Percentiles rank a stretch among this genome's conserved stretches.
These are phyloP conservation scores for Hesperia comma DNA, from an alignment of 2,888 invertebrate genomes.

Conservation along the genomic window DNA sequence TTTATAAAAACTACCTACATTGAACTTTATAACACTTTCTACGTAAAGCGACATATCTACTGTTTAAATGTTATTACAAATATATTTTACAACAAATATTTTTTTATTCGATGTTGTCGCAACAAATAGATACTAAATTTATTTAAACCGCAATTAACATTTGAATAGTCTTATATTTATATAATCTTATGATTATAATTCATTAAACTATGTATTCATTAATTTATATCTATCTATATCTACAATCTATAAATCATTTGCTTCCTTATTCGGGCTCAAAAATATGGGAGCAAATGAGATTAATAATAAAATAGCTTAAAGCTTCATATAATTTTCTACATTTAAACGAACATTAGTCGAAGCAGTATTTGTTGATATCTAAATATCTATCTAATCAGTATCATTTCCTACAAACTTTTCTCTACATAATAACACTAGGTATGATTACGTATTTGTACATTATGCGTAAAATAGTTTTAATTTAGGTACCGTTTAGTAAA, in stretches of 20 bases:
- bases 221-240: conserved; percentile 6
- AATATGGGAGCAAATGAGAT: conserved; percentile 47
- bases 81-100: conserved; percentile 21
- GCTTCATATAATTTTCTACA: conserved; percentile 4
- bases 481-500: background rate
- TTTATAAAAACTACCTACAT: conserved; percentile 21
- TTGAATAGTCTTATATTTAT: conserved; percentile 5
- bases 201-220: conserved; percentile 13
- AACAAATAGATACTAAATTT: conserved; percentile 10
- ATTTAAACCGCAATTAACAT: conserved; percentile 5
- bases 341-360: background rate
- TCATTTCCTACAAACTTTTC: no score
- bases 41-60: conserved; percentile 6
- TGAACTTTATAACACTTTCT: conserved; percentile 20
- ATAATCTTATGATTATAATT: background rate
- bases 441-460: conserved; percentile 5
- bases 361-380: background rate
- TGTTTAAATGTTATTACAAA: background rate
- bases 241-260: conserved; percentile 37
- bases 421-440: no score
- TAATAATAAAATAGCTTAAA: conserved; percentile 20
- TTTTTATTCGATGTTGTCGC: conserved; percentile 23
- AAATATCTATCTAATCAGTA: background rate
- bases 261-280: conserved; percentile 53
- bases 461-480: background rate